These are phyloP conservation scores for Cheilosia pagana DNA, from an alignment of 2,888 invertebrate genomes.

Conservation along the genomic window DNA sequence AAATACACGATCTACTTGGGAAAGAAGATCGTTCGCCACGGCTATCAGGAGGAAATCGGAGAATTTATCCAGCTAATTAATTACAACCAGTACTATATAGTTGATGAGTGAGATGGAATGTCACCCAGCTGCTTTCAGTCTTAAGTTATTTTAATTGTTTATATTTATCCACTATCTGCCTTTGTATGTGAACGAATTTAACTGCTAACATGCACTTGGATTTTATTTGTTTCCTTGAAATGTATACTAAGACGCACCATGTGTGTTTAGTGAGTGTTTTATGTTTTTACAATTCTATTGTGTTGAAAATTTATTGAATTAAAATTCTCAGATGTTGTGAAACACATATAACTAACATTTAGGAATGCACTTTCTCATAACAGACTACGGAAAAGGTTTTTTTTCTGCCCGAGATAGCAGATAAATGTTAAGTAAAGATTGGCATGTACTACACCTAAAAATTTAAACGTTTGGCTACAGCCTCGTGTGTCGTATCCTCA, in stretches of 20 bases:
- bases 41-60: conserved; percentile 83
- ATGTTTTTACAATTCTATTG: conserved; percentile 23
- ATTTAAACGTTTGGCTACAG: too few relatives aligned
- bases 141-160: conserved; percentile 8
- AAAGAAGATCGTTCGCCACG: conserved; percentile 82
- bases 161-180: conserved; percentile 47
- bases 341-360: conserved; percentile 5
- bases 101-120: conserved; percentile 90
- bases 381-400: too few relatives aligned
- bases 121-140: conserved; percentile 1
- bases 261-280: conserved; percentile 33
- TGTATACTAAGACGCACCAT: conserved; percentile 18
- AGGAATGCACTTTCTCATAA: too few relatives aligned
- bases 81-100: conserved; percentile 82
- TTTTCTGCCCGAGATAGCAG: too few relatives aligned
- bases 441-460: too few relatives aligned
- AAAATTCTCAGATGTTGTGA: conserved; percentile 42
- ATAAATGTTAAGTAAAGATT: too few relatives aligned
- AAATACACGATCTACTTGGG: conserved; percentile 82
- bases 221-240: conserved; percentile 13
- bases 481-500: too few relatives aligned
- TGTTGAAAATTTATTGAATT: conserved; percentile 36
- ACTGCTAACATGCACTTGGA: conserved; percentile 15
- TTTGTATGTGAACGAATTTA: conserved; percentile 46
- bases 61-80: conserved; percentile 82